Base-by-base conservation (phyloP, 2,888 invertebrate genomes). In the Automeris io region DNA sequence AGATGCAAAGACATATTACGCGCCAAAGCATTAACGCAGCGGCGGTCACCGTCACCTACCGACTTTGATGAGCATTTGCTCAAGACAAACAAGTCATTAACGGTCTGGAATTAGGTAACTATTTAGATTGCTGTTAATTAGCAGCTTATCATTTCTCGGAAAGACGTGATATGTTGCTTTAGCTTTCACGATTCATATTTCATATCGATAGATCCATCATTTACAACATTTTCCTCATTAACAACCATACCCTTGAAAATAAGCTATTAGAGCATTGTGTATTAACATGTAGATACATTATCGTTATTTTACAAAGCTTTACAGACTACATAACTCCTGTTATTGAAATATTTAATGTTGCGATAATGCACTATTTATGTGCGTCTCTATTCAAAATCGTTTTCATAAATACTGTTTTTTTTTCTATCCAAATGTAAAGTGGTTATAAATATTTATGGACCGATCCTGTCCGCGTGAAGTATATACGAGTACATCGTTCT, bases 41-140 rank as follows among this genome's bases (percentile, higher is more conserved):
- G 56, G 46, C 42, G 47, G 43, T 42, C 44, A 45, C 43, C n/a
- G 21, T 16, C 13, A 26, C 26, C 22, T 29, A 36, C 13, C 34
- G 34, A n/a, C 9, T 21, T 61, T 61, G 55, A 66, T 62, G 9
- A 23, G 16, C 7, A 34, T 61, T 64, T 52, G 55, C 61, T 49
- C 54, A 32, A 43, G 41, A 49, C 56, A 78, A 80, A 79, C 70
- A 77, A 71, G 55, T 69, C 55, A 73, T 80, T 76, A 78, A 67
- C 26, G 21, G 16, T 22, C n/a, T 23, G 18, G 13, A 13, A 12
- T 11, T 19, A 33, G 19, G 7, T 6, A 25, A 21, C 26, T 21
- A 16, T 7, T 12, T 36, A 18, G 11, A 13, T 29, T 29, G 29
- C n/a, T 29, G 8, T 16, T 16, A 16, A 29, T 29, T 29, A 29